Conservation (phyloP, 2,888 invertebrate species). For the Saturnia japonica region DNA sequence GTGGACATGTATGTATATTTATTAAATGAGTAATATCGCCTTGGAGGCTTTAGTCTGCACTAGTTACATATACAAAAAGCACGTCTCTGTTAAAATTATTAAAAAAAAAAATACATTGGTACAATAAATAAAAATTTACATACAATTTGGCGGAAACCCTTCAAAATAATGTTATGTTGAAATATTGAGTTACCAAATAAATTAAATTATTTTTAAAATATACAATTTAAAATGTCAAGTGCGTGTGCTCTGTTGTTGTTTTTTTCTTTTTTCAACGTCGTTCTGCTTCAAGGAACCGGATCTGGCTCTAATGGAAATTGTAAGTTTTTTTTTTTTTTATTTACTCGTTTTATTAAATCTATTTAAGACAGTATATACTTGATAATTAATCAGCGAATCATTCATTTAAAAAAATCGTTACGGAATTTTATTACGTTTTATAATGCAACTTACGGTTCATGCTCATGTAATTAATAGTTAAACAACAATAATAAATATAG, state of each 20-base stretch:
- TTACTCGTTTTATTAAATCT: not conserved
- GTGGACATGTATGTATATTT: conserved; percentile 10
- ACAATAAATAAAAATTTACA: conserved; percentile 24
- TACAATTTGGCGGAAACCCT: conserved; percentile 34
- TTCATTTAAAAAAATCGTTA: no score
- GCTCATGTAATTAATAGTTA: no score
- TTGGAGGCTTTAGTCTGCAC: conserved; percentile 36
- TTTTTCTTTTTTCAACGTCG: conserved; percentile 48
- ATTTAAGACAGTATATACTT: not conserved
- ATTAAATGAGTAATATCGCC: conserved; percentile 20
- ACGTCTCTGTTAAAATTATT: conserved; percentile 29
- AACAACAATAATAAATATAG: not conserved
- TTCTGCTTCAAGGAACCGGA: conserved; percentile 57
- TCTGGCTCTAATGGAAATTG: conserved; percentile 65
- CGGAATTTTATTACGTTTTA: no score
- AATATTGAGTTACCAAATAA: not conserved
- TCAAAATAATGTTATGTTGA: conserved; percentile 6
- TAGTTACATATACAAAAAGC: conserved; percentile 29
- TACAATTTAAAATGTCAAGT: conserved; percentile 44
- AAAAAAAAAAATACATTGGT: conserved; percentile 24
- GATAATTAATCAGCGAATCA: not conserved
- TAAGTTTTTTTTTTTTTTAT: conserved; percentile 44
- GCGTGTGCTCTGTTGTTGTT: conserved; percentile 46
- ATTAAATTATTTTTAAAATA: conserved; percentile 14
- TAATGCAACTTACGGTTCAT: no score